Conservation (phyloP, 2,113 vertebrate species). For the Pterocles gutturalis region DNA sequence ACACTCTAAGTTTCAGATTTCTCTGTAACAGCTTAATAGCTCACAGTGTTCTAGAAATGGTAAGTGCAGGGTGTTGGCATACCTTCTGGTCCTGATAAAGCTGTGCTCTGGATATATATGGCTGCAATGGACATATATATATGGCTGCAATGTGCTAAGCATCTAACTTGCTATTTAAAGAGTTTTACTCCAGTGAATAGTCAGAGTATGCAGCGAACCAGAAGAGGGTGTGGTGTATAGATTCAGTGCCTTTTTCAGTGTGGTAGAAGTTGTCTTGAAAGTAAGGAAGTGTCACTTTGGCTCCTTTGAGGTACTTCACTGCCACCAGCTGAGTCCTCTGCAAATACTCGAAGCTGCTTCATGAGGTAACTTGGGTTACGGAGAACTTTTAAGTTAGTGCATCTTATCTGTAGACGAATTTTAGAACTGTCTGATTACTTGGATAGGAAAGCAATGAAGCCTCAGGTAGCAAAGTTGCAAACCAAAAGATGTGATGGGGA, state of each 20-base stretch:
- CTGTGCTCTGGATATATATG: neutral
- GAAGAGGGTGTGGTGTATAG: neutral
- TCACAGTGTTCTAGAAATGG: neutral
- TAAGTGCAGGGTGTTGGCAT: neutral
- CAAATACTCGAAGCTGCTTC: neutral
- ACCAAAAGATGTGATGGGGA: neutral
- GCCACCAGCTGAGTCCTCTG: neutral
- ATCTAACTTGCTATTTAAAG: neutral
- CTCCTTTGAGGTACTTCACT: neutral
- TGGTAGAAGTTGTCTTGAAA: neutral
- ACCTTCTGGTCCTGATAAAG: neutral
- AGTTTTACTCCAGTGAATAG: neutral
- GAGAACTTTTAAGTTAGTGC: neutral
- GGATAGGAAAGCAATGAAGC: neutral
- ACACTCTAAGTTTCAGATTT: neutral
- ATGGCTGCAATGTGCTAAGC: neutral
- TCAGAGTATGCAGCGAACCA: neutral
- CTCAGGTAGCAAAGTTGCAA: neutral
- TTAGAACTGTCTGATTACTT: neutral
- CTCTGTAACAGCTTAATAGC: neutral
- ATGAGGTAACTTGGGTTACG: neutral
- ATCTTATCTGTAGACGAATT: neutral
- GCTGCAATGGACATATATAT: neutral
- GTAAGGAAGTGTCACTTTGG: neutral
- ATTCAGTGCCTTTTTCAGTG: neutral